phyloP scores from a whole-genome alignment of 1,140 invertebrate genomes.

The Bombus confusus region DNA sequence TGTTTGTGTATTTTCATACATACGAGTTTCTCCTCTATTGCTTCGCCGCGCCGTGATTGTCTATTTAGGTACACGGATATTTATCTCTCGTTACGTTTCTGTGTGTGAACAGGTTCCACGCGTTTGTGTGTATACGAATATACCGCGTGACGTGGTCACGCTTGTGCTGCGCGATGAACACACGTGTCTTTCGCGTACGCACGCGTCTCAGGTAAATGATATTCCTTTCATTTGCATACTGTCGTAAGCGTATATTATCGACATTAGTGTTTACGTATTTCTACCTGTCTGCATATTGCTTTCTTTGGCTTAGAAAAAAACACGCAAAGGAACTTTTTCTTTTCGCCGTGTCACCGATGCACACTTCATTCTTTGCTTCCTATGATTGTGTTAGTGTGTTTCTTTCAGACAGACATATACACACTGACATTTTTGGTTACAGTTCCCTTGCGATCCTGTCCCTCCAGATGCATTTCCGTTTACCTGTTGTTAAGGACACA shows the following conservation, averaged over 20 bases:
- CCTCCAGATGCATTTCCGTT: slow-evolving; percentile 28
- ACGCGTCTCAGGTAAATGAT: not conserved
- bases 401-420: not conserved
- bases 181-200: slow-evolving; percentile 13
- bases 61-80: not conserved
- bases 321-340: not conserved
- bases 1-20: not conserved
- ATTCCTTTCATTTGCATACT: slow-evolving; percentile 23
- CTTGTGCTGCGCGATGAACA: not conserved
- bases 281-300: not conserved
- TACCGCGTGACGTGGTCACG: not conserved
- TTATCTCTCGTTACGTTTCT: slow-evolving; percentile 13
- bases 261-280: too few relatives aligned
- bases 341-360: not conserved
- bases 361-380: not conserved
- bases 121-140: not conserved
- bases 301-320: slow-evolving; percentile 5
- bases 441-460: not conserved
- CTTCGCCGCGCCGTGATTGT: not conserved
- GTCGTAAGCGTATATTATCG: not conserved
- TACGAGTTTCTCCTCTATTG: not conserved
- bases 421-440: not conserved
- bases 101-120: slow-evolving; percentile 15
- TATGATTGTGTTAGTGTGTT: not conserved
- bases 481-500: not conserved